Evolutionary conservation across 2,113 vertebrate genomes (phyloP), one percentile per base, ranked within the genome.

Genomic region (Rhabdornis inornatus): DNA sequence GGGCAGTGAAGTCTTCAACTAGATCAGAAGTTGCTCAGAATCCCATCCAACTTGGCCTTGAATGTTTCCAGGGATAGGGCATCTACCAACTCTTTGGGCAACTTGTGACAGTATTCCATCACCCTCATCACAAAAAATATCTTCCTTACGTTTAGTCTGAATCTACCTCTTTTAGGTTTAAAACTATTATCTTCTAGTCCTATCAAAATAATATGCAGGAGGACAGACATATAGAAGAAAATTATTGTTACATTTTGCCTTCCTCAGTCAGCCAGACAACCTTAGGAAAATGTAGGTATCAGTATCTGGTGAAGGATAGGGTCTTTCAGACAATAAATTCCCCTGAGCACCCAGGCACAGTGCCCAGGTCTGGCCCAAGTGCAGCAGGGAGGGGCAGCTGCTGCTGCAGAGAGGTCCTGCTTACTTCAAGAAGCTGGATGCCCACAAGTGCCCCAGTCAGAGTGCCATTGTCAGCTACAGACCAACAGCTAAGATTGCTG

Each of bases 271-370:
- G 42, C 0, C 47, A 71, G n/a, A 4, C 9, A 59, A 7, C 21
- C 42, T 20, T 5, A 81, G 28, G 28, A 81, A 53, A 71, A 68
- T 6, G 3, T 31, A 28, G 10, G 14, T 79, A 19, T 42, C 15
- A 44, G 27, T 59, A 5, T 10, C 9, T 59, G 35, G 18, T 50
- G 64, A 55, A 2, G 5, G 17, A 23, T 3, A 44, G 28, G 10
- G 30, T 11, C 15, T 66, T 70, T 66, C 39, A 35, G 63, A 31
- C 25, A 30, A 49, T 7, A 74, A 64, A 85, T 70, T 8, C 3
- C 18, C 7, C 16, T 0, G 0, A 1, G 55, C 10, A 15, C 20
- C 15, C 64, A 35, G 50, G 5, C 25, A 28, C 25, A 10, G 11
- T 68, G 77, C 21, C 53, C 53, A 44, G 18, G 13, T 35, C 33